These are phyloP conservation scores for Tipula helvola DNA, from an alignment of 2,888 invertebrate species.

Conservation along the genomic window DNA sequence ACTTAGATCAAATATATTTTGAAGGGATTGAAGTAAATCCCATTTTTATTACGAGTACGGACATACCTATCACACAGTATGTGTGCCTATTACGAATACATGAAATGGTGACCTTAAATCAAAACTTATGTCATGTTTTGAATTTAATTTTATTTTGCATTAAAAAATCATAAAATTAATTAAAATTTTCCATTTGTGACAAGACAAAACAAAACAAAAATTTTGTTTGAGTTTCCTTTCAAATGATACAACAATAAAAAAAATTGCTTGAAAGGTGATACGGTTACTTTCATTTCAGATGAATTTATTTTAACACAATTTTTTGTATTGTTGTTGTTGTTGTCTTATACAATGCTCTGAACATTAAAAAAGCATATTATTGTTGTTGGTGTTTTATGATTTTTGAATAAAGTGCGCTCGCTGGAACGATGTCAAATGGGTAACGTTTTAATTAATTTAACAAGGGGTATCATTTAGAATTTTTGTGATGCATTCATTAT, in stretches of 20 bases:
- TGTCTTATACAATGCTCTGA: neutral
- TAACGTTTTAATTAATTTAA: neutral
- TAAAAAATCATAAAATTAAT: neutral
- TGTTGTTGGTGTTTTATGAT: neutral
- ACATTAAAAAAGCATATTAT: neutral
- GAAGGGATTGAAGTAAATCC: too few species aligned
- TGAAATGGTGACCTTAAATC: neutral
- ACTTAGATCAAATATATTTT: too few species aligned
- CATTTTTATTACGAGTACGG: too few species aligned
- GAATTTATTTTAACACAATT: neutral
- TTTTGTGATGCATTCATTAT: neutral
- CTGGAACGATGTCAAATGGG: too few species aligned
- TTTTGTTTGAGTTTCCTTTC: neutral
- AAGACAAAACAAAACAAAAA: neutral
- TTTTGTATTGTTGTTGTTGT: neutral
- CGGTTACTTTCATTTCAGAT: neutral
- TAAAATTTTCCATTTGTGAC: neutral
- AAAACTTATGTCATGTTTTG: neutral
- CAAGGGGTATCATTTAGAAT: neutral
- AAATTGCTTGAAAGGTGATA: neutral
- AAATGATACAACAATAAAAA: neutral
- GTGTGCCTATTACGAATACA: too few species aligned
- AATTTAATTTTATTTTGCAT: neutral
- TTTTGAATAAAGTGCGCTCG: neutral
- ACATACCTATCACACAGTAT: too few species aligned